A percentile compares a stretch with the other conserved stretches of the same genome.
These are phyloP conservation scores for Ceraclea dissimilis DNA, from an alignment of 2,888 invertebrate genomes.

Conservation along the genomic window DNA sequence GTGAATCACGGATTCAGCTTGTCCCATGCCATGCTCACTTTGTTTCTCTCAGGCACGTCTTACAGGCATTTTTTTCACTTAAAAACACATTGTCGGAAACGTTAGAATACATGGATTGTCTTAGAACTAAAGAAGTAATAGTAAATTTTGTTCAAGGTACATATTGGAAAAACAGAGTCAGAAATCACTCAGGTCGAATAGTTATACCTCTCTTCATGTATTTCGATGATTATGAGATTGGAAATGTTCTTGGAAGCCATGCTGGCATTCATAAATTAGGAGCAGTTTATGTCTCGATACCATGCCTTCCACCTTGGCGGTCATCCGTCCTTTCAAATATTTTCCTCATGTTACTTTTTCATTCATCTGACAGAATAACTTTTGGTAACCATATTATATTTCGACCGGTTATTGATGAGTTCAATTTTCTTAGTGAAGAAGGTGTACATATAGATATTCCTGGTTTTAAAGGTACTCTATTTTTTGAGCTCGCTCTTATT, in stretches of 20 bases:
- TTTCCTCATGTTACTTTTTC: neutral
- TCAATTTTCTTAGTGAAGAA: neutral
- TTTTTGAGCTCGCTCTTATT: neutral
- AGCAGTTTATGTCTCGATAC: neutral
- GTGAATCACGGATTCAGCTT: neutral
- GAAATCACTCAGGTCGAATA: neutral
- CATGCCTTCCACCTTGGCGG: neutral
- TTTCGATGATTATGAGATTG: neutral
- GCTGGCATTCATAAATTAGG: neutral
- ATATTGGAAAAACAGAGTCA: neutral
- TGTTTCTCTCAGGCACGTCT: neutral
- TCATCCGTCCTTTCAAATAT: neutral
- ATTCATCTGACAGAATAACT: neutral
- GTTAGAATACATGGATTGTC: neutral
- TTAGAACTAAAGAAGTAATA: neutral
- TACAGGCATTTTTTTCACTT: neutral
- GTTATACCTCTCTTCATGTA: neutral
- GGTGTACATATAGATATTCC: neutral
- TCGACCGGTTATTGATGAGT: neutral
- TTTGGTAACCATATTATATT: neutral
- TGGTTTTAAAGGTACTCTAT: neutral
- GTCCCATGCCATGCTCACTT: neutral
- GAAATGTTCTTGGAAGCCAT: neutral
- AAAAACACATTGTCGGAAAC: neutral
- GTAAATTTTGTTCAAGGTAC: neutral